Conservation (phyloP, 2,113 vertebrate species). For the Platichthys stellatus region DNA sequence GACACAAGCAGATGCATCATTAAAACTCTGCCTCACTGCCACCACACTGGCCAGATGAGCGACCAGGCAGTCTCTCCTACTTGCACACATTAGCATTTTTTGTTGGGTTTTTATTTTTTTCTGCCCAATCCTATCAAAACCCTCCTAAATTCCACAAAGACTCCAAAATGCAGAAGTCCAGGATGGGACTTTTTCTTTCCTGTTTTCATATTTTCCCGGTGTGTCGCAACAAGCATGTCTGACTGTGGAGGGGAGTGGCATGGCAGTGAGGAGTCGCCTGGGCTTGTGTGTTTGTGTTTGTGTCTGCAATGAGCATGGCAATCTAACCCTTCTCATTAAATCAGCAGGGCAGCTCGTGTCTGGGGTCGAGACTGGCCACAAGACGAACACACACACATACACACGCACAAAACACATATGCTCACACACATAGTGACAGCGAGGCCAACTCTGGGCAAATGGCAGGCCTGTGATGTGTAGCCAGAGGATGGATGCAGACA, state of each 20-base stretch:
- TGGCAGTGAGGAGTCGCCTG: slow-evolving; percentile 33
- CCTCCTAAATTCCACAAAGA: slow-evolving; percentile 67
- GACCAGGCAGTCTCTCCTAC: slow-evolving; percentile 63
- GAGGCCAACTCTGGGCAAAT: slow-evolving; percentile 69
- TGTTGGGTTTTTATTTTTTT: background rate
- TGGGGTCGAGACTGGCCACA: slow-evolving; percentile 57
- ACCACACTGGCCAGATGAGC: slow-evolving; percentile 62
- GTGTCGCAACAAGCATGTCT: slow-evolving; percentile 53
- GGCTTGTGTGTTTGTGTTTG: slow-evolving; percentile 45
- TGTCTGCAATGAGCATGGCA: slow-evolving; percentile 60
- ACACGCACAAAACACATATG: slow-evolving; percentile 9
- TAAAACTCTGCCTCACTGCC: slow-evolving; percentile 79
- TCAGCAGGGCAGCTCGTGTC: slow-evolving; percentile 68
- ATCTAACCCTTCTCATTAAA: slow-evolving; percentile 79
- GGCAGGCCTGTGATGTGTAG: slow-evolving; percentile 78
- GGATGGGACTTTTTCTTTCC: slow-evolving; percentile 25
- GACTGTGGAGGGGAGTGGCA: slow-evolving; percentile 45
- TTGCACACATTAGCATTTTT: slow-evolving; percentile 64
- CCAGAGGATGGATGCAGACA: slow-evolving; percentile 78
- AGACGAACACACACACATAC: slow-evolving; percentile 34
- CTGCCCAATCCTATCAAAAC: slow-evolving; percentile 37
- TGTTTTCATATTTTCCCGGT: slow-evolving; percentile 42
- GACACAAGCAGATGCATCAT: slow-evolving; percentile 85
- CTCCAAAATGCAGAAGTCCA: slow-evolving; percentile 43
- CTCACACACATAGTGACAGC: slow-evolving; percentile 54